phyloP scores from a whole-genome alignment of 2,113 vertebrate species.

The Puma concolor region DNA sequence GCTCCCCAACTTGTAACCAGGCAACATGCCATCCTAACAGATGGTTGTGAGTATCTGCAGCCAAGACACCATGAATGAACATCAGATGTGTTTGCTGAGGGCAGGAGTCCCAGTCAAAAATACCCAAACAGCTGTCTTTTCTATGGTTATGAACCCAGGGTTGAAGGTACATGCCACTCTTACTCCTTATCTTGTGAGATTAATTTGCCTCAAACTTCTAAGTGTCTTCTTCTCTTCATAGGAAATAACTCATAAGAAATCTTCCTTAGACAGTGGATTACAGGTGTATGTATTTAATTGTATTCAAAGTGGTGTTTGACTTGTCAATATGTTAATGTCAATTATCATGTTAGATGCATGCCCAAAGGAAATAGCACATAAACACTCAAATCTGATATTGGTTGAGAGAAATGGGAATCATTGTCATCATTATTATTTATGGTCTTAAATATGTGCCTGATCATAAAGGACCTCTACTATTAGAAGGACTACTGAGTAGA shows the following conservation, averaged over 20 bases:
- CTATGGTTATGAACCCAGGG: conserved; percentile 75
- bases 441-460: background rate
- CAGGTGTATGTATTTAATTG: background rate
- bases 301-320: background rate
- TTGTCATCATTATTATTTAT: background rate
- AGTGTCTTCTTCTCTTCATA: background rate
- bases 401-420: background rate
- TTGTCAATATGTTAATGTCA: background rate
- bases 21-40: conserved; percentile 80
- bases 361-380: background rate
- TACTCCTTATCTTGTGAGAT: conserved; percentile 55
- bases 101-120: conserved; percentile 66
- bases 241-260: background rate
- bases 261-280: background rate
- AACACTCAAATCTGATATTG: background rate
- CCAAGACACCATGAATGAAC: conserved; percentile 79
- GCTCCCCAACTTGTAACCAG: conserved; percentile 59
- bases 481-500: background rate
- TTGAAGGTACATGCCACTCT: conserved; percentile 64
- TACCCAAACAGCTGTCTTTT: conserved; percentile 76
- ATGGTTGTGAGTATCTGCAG: conserved; percentile 68
- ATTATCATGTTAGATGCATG: background rate
- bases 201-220: background rate
- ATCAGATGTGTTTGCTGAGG: conserved; percentile 77
- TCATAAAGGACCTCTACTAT: background rate